Evolutionary conservation across 1,140 invertebrate species (phyloP).

Genomic region (Tenebrio molitor): DNA sequence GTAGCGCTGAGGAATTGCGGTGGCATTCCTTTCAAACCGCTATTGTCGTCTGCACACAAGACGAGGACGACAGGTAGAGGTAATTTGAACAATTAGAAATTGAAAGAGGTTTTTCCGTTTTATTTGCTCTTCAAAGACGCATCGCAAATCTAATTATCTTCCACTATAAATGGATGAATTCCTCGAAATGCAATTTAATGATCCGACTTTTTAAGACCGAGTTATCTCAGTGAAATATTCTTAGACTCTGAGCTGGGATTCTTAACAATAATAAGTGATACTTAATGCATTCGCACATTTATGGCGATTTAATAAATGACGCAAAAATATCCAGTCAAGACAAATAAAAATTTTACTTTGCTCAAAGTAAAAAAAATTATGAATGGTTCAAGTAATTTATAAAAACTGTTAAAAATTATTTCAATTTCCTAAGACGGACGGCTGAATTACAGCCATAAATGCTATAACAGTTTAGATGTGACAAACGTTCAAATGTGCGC

Average conservation of each 20-base stretch:
- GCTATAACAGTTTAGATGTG: no score
- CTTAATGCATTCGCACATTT: no score
- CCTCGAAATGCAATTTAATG: constrained; percentile 8
- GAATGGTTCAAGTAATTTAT: no score
- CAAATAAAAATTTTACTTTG: no score
- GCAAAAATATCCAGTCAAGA: no score
- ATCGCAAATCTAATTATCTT: constrained; percentile 6
- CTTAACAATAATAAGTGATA: no score
- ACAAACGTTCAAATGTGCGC: no score
- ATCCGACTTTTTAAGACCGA: neutral
- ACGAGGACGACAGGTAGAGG: constrained; percentile 6
- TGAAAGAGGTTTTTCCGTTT: neutral
- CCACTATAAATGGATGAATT: constrained; percentile 8
- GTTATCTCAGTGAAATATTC: neutral
- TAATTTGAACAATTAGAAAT: constrained; percentile 26
- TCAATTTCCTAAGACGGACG: no score
- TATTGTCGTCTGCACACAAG: constrained; percentile 1
- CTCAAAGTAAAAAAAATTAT: no score
- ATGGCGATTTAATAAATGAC: no score
- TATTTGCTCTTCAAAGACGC: neutral
- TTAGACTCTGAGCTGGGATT: neutral
- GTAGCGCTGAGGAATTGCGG: neutral
- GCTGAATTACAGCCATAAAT: no score
- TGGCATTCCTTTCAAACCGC: constrained; percentile 17
- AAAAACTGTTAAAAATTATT: no score